A percentile compares a stretch with the other conserved stretches of the same genome.
Conservation (phyloP, 2,113 vertebrate species). For the Eublepharis macularius region DNA sequence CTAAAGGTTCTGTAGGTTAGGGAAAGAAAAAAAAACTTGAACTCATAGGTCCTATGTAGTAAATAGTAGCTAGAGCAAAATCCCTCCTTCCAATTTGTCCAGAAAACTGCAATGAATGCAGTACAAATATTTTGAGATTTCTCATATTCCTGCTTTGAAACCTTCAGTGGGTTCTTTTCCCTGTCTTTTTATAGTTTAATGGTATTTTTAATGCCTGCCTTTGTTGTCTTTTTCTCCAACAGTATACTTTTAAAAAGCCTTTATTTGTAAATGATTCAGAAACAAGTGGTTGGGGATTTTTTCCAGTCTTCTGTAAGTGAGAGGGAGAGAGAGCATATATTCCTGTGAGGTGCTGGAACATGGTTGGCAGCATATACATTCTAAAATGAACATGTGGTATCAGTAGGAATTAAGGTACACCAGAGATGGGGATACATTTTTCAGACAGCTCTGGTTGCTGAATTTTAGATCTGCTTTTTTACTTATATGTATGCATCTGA, state of each 20-base stretch:
- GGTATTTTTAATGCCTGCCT: slow-evolving; percentile 43
- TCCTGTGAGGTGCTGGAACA: slow-evolving; percentile 27
- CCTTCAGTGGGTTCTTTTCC: slow-evolving; percentile 23
- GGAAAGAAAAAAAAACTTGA: not conserved
- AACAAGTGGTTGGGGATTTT: slow-evolving; percentile 24
- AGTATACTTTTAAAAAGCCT: slow-evolving; percentile 26
- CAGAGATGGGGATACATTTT: slow-evolving; percentile 38
- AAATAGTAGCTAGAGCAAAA: not conserved
- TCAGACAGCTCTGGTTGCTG: slow-evolving; percentile 22
- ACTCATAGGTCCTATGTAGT: not conserved
- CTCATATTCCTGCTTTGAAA: slow-evolving; percentile 31
- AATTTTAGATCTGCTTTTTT: slow-evolving; percentile 19
- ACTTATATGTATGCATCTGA: slow-evolving; percentile 25
- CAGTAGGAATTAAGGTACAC: slow-evolving; percentile 41
- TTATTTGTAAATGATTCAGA: slow-evolving; percentile 46
- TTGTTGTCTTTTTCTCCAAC: slow-evolving; percentile 14
- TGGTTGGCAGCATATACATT: slow-evolving; percentile 16
- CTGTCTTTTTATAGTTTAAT: slow-evolving; percentile 26
- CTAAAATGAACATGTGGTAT: slow-evolving; percentile 9
- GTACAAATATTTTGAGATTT: slow-evolving; percentile 45
- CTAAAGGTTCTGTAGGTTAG: not conserved
- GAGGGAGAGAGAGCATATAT: not conserved
- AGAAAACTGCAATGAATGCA: slow-evolving; percentile 43
- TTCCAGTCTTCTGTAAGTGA: slow-evolving; percentile 15
- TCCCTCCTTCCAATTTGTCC: not conserved